A percentile compares a stretch with the other conserved stretches of the same genome.
These are phyloP conservation scores for Boloria euphrosyne DNA, from an alignment of 2,888 invertebrate genomes.

Conservation along the genomic window DNA sequence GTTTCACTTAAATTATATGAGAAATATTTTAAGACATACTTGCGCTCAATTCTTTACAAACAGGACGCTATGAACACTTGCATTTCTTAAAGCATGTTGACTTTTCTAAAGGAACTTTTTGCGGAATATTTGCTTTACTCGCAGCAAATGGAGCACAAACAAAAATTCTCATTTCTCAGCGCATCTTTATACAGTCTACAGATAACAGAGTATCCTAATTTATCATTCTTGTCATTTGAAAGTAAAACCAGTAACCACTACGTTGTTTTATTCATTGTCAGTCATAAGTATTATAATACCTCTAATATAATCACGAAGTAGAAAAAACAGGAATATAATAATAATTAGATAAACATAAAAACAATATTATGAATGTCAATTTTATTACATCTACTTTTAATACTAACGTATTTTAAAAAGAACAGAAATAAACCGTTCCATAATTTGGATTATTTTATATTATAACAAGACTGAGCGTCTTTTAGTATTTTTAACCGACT, in stretches of 20 bases:
- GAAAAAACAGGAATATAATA: no score
- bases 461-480: no score
- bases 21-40: no score
- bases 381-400: no score
- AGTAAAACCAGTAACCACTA: constrained; percentile 7
- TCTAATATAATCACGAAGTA: no score
- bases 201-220: constrained; percentile 29
- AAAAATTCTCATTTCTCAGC: constrained; percentile 46
- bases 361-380: no score
- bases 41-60: neutral
- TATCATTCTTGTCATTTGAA: constrained; percentile 18
- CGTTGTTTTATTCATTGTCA: neutral
- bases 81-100: constrained; percentile 28
- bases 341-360: no score
- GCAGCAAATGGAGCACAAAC: constrained; percentile 44
- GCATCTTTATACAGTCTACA: constrained; percentile 21
- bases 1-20: no score
- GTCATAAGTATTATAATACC: neutral
- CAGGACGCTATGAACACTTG: constrained; percentile 22
- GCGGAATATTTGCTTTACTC: constrained; percentile 45
- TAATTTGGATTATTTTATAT: no score
- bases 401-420: no score
- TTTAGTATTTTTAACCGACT: no score
- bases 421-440: no score
- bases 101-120: constrained; percentile 31